Conservation (phyloP, 2,113 vertebrate genomes). For the Noturus placidus region DNA sequence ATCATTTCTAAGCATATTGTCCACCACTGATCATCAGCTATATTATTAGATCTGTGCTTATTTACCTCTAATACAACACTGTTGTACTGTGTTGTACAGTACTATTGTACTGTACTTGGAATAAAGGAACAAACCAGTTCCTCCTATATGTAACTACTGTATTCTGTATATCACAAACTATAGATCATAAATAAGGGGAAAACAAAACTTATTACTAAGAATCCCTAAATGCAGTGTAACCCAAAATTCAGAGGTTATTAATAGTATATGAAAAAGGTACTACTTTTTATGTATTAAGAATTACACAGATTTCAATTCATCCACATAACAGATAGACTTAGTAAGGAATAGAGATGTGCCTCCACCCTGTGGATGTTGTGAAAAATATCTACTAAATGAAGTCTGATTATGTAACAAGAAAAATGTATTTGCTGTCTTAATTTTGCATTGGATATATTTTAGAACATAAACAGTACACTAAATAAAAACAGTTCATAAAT, state of each 20-base stretch:
- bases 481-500: background rate
- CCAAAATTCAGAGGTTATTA: background rate
- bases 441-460: too few relatives aligned
- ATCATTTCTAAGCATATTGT: background rate
- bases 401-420: background rate
- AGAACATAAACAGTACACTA: background rate
- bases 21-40: background rate
- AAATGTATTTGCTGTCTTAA: background rate
- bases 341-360: background rate
- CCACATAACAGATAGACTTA: background rate
- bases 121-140: background rate
- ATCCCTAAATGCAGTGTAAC: background rate
- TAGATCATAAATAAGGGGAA: background rate
- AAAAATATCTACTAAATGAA: background rate
- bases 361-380: conserved; percentile 29
- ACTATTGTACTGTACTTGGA: background rate
- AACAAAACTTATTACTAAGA: background rate
- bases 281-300: background rate
- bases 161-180: background rate
- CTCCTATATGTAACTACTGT: background rate
- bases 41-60: background rate
- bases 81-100: too few relatives aligned
- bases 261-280: background rate
- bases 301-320: background rate
- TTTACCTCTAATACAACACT: background rate